Evolutionary conservation across 2,113 vertebrate genomes (phyloP), one percentile per base, ranked within the genome.

Genomic region (Gasterosteus nipponicus): DNA sequence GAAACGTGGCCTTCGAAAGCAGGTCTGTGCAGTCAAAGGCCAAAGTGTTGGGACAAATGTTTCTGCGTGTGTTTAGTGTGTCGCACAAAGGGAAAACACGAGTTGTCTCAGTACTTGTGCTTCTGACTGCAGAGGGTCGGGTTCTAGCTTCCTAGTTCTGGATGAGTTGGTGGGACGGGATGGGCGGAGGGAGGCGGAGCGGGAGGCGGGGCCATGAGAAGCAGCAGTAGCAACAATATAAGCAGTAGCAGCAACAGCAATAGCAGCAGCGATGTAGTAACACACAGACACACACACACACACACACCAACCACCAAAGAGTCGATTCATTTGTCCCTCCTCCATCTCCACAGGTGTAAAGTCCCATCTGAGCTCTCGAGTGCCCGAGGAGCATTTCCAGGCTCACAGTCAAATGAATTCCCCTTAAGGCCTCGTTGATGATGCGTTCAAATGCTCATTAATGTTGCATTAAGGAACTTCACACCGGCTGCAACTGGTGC

Each of bases 211-310:
- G 80, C 76, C 86, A 89, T 75, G 86, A 77, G 72, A 84, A 85
- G 85, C 83, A 86, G 86, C 89, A 89, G 89, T 89, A 89, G 73
- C 82, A 82, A 87, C 75, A 81, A 80, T 78, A 85, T 65, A 71
- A 86, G 86, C 81, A 74, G 65, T 62, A 86, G 74, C 80, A 87
- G 82, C 80, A 92, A 91, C 87, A 93, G 87, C 82, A 88, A 92
- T 90, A 93, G 91, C 89, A 93, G 92, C 91, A 93, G 90, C 73
- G 68, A 89, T 89, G 86, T 26, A 91, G 86, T 83, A 88, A 86
- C 82, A 85, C 54, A 69, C 69, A 80, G 61, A 38, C 80, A 81
- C 42, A 80, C 66, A 76, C 51, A 73, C 51, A 77, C 64, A 67
- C 69, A 78, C 49, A 51, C n/a, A 70, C 69, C 5, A 5, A 38